Conservation (phyloP, 2,797 vertebrate genomes). For the Cirrhinus mrigala region DNA sequence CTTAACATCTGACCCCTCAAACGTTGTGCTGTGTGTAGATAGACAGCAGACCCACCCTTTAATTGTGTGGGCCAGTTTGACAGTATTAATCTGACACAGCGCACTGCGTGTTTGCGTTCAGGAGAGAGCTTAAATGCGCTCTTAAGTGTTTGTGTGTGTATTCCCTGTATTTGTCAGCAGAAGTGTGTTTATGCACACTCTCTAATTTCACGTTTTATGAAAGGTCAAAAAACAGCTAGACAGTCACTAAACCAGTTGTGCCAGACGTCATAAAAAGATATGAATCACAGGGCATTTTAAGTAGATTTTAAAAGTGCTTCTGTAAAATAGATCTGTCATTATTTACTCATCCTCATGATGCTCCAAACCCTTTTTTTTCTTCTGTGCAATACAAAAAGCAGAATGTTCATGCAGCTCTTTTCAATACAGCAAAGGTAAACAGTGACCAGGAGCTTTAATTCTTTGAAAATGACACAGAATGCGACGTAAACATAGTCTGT, state of each 20-base stretch:
- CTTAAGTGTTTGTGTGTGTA: not conserved
- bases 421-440: not conserved
- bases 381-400: not conserved
- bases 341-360: not conserved
- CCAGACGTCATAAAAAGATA: slow-evolving; percentile 7
- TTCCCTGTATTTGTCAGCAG: not conserved
- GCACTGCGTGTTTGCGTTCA: not conserved
- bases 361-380: not conserved
- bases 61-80: not conserved
- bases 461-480: not conserved
- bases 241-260: slow-evolving; percentile 7
- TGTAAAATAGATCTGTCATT: not conserved
- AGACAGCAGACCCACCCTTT: not conserved
- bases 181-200: slow-evolving; percentile 10
- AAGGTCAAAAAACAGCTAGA: slow-evolving; percentile 16
- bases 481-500: not conserved
- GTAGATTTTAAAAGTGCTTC: not conserved
- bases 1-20: slow-evolving; percentile 68
- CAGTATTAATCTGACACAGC: not conserved
- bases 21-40: slow-evolving; percentile 45
- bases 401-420: not conserved
- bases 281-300: not conserved
- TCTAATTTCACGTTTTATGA: not conserved
- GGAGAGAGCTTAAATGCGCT: not conserved
- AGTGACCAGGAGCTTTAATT: not conserved